Percentiles rank a stretch among this genome's conserved stretches.
Evolutionary conservation across 2,113 vertebrate species (phyloP).

Genomic region (Festucalex cinctus): DNA sequence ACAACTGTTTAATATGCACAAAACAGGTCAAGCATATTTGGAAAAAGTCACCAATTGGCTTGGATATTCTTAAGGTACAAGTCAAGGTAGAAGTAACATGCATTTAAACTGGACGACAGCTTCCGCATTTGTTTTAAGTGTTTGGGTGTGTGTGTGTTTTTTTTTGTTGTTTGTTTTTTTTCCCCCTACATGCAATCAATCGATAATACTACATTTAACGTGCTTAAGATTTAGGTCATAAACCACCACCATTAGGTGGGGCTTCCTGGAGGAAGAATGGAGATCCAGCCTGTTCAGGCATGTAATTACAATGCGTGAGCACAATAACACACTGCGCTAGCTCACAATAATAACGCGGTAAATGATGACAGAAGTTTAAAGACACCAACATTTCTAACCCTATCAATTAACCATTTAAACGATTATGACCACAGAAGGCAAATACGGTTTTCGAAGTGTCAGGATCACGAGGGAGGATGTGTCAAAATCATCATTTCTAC

Average conservation of each 20-base stretch:
- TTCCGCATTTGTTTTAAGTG: neutral
- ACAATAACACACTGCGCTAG: conserved; percentile 20
- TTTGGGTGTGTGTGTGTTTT: neutral
- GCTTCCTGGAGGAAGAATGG: neutral
- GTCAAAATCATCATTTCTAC: conserved; percentile 24
- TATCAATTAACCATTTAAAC: neutral
- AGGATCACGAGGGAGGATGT: neutral
- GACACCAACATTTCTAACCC: neutral
- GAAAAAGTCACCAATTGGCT: neutral
- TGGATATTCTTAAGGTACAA: too few species aligned
- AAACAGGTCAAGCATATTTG: neutral
- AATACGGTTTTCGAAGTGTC: neutral
- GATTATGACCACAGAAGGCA: neutral
- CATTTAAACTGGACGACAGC: neutral
- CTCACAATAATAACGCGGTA: conserved; percentile 6
- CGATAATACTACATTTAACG: neutral
- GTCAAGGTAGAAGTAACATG: neutral
- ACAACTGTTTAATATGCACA: neutral
- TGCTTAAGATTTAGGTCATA: neutral
- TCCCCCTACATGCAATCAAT: neutral
- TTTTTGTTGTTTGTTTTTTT: neutral
- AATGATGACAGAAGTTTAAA: neutral
- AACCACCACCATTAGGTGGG: neutral
- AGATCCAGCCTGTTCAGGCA: conserved; percentile 21
- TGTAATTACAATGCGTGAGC: conserved; percentile 55